These are phyloP conservation scores for Oscheius sp. DNA, from an alignment of 2,888 invertebrate species.

Conservation along the genomic window DNA sequence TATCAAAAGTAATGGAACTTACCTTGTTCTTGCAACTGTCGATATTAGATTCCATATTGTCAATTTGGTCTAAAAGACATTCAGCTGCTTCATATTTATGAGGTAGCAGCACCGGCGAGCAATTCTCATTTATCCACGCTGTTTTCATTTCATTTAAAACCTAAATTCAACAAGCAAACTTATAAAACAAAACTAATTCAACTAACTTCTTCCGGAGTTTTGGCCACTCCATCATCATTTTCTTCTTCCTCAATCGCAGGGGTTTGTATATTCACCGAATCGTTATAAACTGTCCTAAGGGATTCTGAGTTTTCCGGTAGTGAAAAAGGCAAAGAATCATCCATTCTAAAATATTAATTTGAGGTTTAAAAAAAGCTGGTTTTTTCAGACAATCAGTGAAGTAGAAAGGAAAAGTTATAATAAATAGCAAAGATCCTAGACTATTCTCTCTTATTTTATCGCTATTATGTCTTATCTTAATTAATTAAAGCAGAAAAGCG, in stretches of 20 bases:
- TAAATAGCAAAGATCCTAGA: too few species aligned
- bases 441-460: too few species aligned
- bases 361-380: too few species aligned
- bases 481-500: too few species aligned
- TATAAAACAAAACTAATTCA: not conserved
- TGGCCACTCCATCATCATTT: not conserved
- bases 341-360: conserved; percentile 6
- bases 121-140: conserved; percentile 55
- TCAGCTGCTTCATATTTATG: conserved; percentile 52
- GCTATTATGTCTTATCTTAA: too few species aligned
- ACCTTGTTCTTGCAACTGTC: conserved; percentile 36
- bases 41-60: conserved; percentile 47
- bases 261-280: not conserved
- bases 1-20: not conserved
- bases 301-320: not conserved
- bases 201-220: conserved; percentile 5
- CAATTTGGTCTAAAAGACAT: conserved; percentile 55
- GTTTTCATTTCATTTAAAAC: conserved; percentile 44
- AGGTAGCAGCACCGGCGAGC: conserved; percentile 56
- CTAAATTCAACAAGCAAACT: conserved; percentile 29
- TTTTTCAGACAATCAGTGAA: too few species aligned
- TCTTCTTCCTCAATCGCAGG: conserved; percentile 5
- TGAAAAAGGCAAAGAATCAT: not conserved
- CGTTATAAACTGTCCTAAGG: not conserved
- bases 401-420: too few species aligned